Conservation (phyloP, 2,888 invertebrate genomes). For the Venusia cambrica region DNA sequence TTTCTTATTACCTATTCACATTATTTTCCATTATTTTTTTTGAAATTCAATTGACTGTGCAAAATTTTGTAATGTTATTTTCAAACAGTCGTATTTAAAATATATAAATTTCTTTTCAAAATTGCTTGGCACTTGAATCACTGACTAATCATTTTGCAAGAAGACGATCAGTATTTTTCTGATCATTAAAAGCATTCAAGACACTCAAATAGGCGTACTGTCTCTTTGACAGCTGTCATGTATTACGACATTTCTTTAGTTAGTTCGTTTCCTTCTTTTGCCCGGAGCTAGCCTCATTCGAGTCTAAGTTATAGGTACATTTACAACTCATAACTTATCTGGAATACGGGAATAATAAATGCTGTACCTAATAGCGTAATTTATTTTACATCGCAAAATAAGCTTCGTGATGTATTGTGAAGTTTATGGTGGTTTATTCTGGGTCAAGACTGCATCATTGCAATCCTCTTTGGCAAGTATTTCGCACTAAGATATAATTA, state of each 20-base stretch:
- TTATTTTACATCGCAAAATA: constrained; percentile 15
- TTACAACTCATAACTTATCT: constrained; percentile 11
- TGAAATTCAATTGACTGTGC: no score
- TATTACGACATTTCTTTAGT: constrained; percentile 9
- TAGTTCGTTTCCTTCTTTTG: constrained; percentile 1
- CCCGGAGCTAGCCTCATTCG: no score
- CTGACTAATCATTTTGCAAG: no score
- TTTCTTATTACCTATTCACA: no score
- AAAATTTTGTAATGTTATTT: no score
- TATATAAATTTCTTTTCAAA: no score
- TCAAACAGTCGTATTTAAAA: no score
- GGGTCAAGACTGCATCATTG: constrained; percentile 11
- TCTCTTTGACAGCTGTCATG: constrained; percentile 14
- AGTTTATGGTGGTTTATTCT: constrained; percentile 13
- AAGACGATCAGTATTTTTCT: no score
- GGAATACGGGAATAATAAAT: constrained; percentile 7
- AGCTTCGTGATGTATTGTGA: constrained; percentile 14
- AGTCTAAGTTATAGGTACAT: constrained; percentile 6
- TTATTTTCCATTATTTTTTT: no score
- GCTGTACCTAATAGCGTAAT: not conserved
- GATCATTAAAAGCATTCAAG: no score
- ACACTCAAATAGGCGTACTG: constrained; percentile 4
- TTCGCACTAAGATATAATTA: constrained; percentile 12
- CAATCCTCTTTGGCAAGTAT: constrained; percentile 13
- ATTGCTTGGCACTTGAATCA: no score